Percentiles rank a stretch among this genome's conserved stretches.
Evolutionary conservation across 2,888 invertebrate species (phyloP).

Genomic region (Epistrophe grossulariae): DNA sequence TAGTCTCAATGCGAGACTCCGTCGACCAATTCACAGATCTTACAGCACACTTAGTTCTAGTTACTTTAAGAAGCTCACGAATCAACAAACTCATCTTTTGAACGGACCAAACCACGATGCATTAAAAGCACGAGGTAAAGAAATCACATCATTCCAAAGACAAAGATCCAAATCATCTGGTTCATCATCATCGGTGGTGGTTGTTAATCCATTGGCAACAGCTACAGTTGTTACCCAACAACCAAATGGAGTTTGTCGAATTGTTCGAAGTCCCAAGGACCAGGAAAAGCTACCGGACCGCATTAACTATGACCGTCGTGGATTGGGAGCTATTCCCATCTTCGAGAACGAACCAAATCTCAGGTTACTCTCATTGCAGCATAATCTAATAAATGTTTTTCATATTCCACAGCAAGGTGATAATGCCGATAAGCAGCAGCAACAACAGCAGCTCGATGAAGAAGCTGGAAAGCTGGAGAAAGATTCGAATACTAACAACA

Average conservation of each 20-base stretch:
- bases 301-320: slow-evolving; percentile 93
- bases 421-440: slow-evolving; percentile 34
- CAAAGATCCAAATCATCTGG: slow-evolving; percentile 78
- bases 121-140: slow-evolving; percentile 75
- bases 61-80: slow-evolving; percentile 78
- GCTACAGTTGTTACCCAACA: slow-evolving; percentile 80
- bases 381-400: slow-evolving; percentile 90
- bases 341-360: slow-evolving; percentile 92
- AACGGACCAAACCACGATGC: slow-evolving; percentile 61
- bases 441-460: slow-evolving; percentile 26
- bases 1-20: slow-evolving; percentile 82
- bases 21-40: slow-evolving; percentile 83
- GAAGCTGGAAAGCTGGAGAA: slow-evolving; percentile 37
- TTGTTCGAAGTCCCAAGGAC: slow-evolving; percentile 89
- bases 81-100: slow-evolving; percentile 54
- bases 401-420: slow-evolving; percentile 82
- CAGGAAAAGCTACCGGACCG: slow-evolving; percentile 94
- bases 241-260: slow-evolving; percentile 85
- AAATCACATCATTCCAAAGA: slow-evolving; percentile 69
- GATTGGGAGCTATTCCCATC: slow-evolving; percentile 91
- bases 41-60: slow-evolving; percentile 83
- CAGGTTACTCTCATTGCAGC: slow-evolving; percentile 94
- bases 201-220: slow-evolving; percentile 55
- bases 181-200: slow-evolving; percentile 61
- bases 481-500: slow-evolving; percentile 69